Evolutionary conservation across 2,797 vertebrate genomes (phyloP).

Genomic region (Allobates femoralis): DNA sequence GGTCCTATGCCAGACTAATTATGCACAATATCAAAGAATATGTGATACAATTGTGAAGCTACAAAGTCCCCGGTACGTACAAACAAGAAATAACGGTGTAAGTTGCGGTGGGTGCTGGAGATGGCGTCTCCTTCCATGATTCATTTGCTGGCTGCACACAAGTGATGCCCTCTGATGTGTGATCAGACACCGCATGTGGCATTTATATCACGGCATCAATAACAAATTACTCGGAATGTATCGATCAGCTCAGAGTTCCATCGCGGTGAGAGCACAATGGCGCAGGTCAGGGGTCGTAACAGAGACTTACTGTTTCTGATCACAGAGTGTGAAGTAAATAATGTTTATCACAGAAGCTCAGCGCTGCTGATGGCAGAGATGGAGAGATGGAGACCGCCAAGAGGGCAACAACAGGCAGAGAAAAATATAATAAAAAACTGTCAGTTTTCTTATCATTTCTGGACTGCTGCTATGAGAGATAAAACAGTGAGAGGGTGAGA

Average conservation of each 20-base stretch:
- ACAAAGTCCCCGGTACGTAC: neutral
- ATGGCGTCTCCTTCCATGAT: neutral
- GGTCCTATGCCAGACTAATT: neutral
- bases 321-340: slow-evolving; percentile 65
- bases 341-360: slow-evolving; percentile 73
- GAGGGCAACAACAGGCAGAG: slow-evolving; percentile 68
- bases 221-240: slow-evolving; percentile 17
- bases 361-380: slow-evolving; percentile 74
- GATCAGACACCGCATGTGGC: slow-evolving; percentile 13
- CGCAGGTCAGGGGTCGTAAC: slow-evolving; percentile 30
- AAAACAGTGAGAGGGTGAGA: slow-evolving; percentile 65
- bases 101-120: neutral
- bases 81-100: neutral
- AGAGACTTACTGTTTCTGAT: slow-evolving; percentile 40
- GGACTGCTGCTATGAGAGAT: slow-evolving; percentile 74
- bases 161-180: slow-evolving; percentile 22
- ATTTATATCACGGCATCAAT: slow-evolving; percentile 40
- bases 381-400: slow-evolving; percentile 68
- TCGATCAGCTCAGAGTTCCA: slow-evolving; percentile 30
- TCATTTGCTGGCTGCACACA: neutral
- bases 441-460: slow-evolving; percentile 72
- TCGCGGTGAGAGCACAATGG: slow-evolving; percentile 10
- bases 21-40: neutral
- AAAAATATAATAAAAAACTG: slow-evolving; percentile 72
- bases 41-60: neutral